Conservation (phyloP, 2,113 vertebrate genomes). For the Scatophagus argus region DNA sequence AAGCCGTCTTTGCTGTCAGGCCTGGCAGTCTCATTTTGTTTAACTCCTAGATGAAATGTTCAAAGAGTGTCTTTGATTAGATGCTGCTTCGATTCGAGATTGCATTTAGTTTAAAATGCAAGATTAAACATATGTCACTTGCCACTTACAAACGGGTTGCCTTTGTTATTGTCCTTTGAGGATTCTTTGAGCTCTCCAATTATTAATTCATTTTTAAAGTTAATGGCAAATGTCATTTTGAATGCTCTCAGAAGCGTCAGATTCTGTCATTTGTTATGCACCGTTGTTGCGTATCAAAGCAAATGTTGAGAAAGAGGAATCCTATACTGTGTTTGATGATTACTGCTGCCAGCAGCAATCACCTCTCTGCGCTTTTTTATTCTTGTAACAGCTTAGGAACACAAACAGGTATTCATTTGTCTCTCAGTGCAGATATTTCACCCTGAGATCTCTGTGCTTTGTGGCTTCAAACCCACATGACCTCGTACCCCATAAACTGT, state of each 20-base stretch:
- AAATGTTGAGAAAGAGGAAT: slow-evolving; percentile 63
- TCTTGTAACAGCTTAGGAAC: slow-evolving; percentile 45
- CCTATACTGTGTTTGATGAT: slow-evolving; percentile 32
- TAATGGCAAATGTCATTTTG: slow-evolving; percentile 75
- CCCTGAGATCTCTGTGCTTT: slow-evolving; percentile 26
- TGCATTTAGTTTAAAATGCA: slow-evolving; percentile 76
- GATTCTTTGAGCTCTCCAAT: slow-evolving; percentile 68
- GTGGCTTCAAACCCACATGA: slow-evolving; percentile 56
- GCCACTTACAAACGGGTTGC: slow-evolving; percentile 68
- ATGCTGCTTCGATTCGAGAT: slow-evolving; percentile 71
- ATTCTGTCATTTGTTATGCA: slow-evolving; percentile 63
- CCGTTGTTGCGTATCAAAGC: slow-evolving; percentile 71
- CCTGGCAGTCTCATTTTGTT: slow-evolving; percentile 75
- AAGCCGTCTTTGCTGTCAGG: slow-evolving; percentile 75
- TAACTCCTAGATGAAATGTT: slow-evolving; percentile 77
- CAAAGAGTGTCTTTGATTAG: slow-evolving; percentile 80
- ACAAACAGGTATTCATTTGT: slow-evolving; percentile 55
- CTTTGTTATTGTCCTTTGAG: slow-evolving; percentile 80
- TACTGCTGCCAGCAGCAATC: slow-evolving; percentile 45
- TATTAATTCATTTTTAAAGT: slow-evolving; percentile 77
- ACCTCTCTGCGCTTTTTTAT: slow-evolving; percentile 21
- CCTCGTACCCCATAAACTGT: slow-evolving; percentile 58
- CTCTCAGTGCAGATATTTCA: slow-evolving; percentile 34
- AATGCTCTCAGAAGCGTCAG: slow-evolving; percentile 73
- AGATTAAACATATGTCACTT: slow-evolving; percentile 82